Percentiles rank a stretch among this genome's conserved stretches.
These are phyloP conservation scores for Heliconius ethilla DNA, from an alignment of 2,888 invertebrate genomes.

Conservation along the genomic window DNA sequence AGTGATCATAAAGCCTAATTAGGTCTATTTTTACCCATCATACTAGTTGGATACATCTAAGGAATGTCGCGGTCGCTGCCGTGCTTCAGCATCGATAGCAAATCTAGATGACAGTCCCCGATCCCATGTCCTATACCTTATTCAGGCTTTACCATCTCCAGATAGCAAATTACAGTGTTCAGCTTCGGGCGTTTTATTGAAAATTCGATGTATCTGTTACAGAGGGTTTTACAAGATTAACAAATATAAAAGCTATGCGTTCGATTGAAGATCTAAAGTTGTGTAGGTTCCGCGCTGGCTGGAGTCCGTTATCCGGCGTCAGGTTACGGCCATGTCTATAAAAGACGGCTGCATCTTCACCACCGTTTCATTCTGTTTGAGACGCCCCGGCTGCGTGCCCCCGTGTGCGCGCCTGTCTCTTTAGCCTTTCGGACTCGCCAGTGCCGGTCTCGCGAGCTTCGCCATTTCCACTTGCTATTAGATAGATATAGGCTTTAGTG, in stretches of 20 bases:
- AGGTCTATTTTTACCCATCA: slow-evolving; percentile 3
- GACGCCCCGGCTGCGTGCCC: slow-evolving; percentile 69
- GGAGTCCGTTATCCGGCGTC: slow-evolving; percentile 81
- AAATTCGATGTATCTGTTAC: slow-evolving; percentile 78
- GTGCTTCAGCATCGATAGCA: slow-evolving; percentile 42
- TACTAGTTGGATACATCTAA: slow-evolving; percentile 3
- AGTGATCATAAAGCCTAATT: no score
- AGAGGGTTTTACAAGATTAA: slow-evolving; percentile 55
- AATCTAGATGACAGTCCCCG: slow-evolving; percentile 60
- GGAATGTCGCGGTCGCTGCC: slow-evolving; percentile 35
- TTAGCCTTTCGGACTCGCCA: slow-evolving; percentile 33
- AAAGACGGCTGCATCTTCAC: slow-evolving; percentile 80
- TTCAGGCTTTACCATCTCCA: slow-evolving; percentile 59
- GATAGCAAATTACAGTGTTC: slow-evolving; percentile 75
- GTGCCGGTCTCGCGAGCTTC: slow-evolving; percentile 56
- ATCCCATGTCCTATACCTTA: slow-evolving; percentile 68
- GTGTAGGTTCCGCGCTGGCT: slow-evolving; percentile 57
- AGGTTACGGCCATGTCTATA: slow-evolving; percentile 82
- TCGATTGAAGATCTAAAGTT: slow-evolving; percentile 55
- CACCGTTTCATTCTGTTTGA: slow-evolving; percentile 81
- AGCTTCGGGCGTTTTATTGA: slow-evolving; percentile 78
- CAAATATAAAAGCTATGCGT: slow-evolving; percentile 29
- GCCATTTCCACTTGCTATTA: slow-evolving; percentile 50
- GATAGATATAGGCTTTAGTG: slow-evolving; percentile 67
- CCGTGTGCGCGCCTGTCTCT: slow-evolving; percentile 53